Evolutionary conservation across 2,797 vertebrate species (phyloP).

Genomic region (Morus bassanus): DNA sequence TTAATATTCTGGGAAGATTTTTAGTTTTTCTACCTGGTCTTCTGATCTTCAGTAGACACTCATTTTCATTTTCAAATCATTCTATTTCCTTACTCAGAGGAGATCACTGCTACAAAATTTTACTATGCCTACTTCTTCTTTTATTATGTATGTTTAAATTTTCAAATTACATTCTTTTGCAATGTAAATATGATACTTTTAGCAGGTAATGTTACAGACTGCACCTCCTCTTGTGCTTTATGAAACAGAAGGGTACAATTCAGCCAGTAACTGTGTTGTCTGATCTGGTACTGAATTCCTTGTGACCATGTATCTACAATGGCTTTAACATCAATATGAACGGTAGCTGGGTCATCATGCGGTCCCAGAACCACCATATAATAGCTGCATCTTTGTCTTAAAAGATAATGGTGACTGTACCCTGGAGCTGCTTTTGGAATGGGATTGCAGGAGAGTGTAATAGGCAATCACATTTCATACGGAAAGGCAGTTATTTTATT

Average conservation of each 20-base stretch:
- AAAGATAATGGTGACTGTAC: neutral
- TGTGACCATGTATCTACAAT: neutral
- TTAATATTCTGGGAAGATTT: neutral
- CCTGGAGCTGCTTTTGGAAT: neutral
- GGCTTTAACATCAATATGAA: neutral
- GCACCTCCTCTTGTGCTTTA: neutral
- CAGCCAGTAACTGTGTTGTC: neutral
- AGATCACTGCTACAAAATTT: conserved; percentile 27
- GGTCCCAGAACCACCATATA: neutral
- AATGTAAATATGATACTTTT: conserved; percentile 11
- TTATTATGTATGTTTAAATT: conserved; percentile 30
- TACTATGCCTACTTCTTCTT: conserved; percentile 4
- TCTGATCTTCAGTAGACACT: neutral
- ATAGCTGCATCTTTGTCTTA: neutral
- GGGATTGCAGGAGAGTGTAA: neutral
- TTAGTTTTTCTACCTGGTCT: neutral
- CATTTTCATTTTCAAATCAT: conserved; percentile 3
- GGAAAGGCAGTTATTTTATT: neutral
- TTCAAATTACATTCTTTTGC: conserved; percentile 3
- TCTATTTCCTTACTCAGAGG: neutral
- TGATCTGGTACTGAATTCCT: neutral
- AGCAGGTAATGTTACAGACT: neutral
- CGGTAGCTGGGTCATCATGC: neutral
- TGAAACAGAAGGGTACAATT: neutral
- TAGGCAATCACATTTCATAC: neutral